Evolutionary conservation across 2,113 vertebrate genomes (phyloP).

Genomic region (Hyperopisus bebe): DNA sequence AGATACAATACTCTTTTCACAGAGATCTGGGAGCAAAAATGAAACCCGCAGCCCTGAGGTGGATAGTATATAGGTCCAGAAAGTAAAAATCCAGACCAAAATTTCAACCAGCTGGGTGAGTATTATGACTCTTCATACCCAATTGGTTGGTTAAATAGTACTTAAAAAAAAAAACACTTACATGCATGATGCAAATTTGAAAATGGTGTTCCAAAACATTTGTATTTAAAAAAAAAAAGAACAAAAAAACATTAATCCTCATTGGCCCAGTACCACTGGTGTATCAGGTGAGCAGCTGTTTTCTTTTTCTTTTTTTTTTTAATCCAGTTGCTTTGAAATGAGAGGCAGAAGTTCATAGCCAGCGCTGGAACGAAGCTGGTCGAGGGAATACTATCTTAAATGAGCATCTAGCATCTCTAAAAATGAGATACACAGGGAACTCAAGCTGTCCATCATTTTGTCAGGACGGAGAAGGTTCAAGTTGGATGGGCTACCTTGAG

Average conservation of each 20-base stretch:
- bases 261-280: not conserved
- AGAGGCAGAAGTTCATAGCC: not conserved
- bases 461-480: not conserved
- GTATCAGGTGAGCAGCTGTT: not conserved
- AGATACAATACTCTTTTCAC: not conserved
- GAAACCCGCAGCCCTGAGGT: not conserved
- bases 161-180: not conserved
- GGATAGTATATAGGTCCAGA: not conserved
- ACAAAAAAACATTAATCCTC: not conserved
- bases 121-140: not conserved
- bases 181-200: not conserved
- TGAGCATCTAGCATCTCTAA: slow-evolving; percentile 2
- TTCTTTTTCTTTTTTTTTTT: not conserved
- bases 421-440: not conserved
- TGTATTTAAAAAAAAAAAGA: too few species aligned
- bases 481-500: not conserved
- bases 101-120: not conserved
- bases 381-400: slow-evolving; percentile 12
- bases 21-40: not conserved
- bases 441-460: slow-evolving; percentile 7
- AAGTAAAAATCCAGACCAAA: not conserved
- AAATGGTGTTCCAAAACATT: not conserved
- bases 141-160: not conserved
- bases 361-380: not conserved
- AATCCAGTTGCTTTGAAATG: not conserved